Evolutionary conservation across 2,113 vertebrate genomes (phyloP).

Genomic region (Clarias magur): DNA sequence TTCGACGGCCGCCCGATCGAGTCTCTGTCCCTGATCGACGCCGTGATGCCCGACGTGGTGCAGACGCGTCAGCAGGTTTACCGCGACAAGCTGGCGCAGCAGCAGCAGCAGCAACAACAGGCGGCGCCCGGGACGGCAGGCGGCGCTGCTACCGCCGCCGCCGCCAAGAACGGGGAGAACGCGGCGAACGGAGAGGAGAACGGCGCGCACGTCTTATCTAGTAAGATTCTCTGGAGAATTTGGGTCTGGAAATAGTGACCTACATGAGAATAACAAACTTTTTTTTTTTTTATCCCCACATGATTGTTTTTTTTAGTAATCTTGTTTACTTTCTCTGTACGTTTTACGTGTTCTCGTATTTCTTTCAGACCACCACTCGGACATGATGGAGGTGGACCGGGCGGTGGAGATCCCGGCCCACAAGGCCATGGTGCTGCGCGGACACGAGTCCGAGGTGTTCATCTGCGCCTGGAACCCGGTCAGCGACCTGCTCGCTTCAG

Average conservation of each 20-base stretch:
- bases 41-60: slow-evolving; percentile 97
- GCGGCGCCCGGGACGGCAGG: slow-evolving; percentile 76
- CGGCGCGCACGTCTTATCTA: slow-evolving; percentile 89
- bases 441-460: slow-evolving; percentile 96
- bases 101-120: slow-evolving; percentile 92
- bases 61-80: slow-evolving; percentile 97
- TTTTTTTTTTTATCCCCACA: neutral
- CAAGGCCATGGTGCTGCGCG: slow-evolving; percentile 94
- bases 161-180: slow-evolving; percentile 94
- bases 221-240: slow-evolving; percentile 73
- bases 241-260: no score
- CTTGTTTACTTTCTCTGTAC: neutral
- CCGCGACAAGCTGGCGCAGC: slow-evolving; percentile 94
- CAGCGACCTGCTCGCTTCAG: slow-evolving; percentile 93
- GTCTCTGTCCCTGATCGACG: slow-evolving; percentile 95
- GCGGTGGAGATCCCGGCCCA: slow-evolving; percentile 96
- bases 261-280: no score
- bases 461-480: slow-evolving; percentile 99
- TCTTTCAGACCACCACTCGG: slow-evolving; percentile 86
- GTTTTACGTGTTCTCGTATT: slow-evolving; percentile 8
- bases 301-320: neutral
- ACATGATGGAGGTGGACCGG: slow-evolving; percentile 97
- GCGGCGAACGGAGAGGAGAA: slow-evolving; percentile 96
- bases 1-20: slow-evolving; percentile 97
- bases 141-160: slow-evolving; percentile 76